Percentiles rank a stretch among this genome's conserved stretches.
Evolutionary conservation across 1,140 invertebrate genomes (phyloP).

Genomic region (Dinoponera quadriceps): DNA sequence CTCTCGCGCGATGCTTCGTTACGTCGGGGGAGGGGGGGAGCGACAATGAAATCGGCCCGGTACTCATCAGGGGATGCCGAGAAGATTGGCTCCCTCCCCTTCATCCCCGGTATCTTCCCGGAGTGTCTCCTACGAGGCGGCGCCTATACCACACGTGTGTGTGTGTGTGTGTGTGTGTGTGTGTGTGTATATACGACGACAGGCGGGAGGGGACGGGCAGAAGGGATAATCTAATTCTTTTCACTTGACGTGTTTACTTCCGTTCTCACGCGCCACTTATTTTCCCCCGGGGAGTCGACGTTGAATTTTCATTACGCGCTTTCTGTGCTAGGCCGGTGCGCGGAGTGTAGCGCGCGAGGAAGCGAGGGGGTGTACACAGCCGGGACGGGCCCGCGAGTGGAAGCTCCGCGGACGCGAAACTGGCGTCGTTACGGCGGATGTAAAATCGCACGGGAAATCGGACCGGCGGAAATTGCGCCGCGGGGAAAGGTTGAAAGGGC

Average conservation of each 20-base stretch:
- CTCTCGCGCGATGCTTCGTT: constrained; percentile 78
- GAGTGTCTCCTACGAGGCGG: neutral
- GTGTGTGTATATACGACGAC: neutral
- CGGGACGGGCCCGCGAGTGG: neutral
- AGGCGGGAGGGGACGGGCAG: neutral
- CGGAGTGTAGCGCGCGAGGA: neutral
- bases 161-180: constrained; percentile 6
- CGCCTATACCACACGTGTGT: too few species aligned
- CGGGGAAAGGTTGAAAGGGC: constrained; percentile 2
- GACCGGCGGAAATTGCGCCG: constrained; percentile 16
- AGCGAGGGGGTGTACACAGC: neutral
- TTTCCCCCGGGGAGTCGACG: constrained; percentile 22
- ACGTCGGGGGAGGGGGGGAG: constrained; percentile 71
- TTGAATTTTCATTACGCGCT: constrained; percentile 68
- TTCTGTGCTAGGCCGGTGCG: constrained; percentile 13
- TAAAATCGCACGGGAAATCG: constrained; percentile 13
- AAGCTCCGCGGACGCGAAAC: constrained; percentile 25
- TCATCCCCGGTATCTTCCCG: neutral
- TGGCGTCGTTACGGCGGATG: constrained; percentile 1
- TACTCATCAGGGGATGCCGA: constrained; percentile 74
- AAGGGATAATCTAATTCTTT: constrained; percentile 59
- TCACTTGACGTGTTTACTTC: constrained; percentile 56
- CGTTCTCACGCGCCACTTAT: constrained; percentile 47
- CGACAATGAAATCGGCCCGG: constrained; percentile 81
- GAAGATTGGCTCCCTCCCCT: constrained; percentile 75